These are phyloP conservation scores for Syritta pipiens DNA, from an alignment of 2,888 invertebrate species.

Conservation along the genomic window DNA sequence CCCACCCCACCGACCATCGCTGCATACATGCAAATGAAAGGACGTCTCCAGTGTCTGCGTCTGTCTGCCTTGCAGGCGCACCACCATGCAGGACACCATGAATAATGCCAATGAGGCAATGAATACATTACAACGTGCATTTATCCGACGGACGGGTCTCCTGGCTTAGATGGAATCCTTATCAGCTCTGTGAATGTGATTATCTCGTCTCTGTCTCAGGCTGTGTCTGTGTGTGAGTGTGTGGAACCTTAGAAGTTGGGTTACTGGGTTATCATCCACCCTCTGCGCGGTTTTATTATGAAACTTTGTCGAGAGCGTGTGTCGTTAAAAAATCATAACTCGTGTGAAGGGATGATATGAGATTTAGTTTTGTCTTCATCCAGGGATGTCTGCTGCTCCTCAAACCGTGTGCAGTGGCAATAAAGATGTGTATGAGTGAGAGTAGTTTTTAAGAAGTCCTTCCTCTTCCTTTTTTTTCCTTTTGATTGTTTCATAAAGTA, in stretches of 20 bases:
- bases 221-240: background rate
- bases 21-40: slow-evolving; percentile 30
- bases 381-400: background rate
- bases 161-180: slow-evolving; percentile 24
- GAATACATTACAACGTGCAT: slow-evolving; percentile 58
- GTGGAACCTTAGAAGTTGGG: slow-evolving; percentile 3
- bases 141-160: slow-evolving; percentile 33
- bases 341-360: background rate
- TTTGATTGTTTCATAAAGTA: slow-evolving; percentile 47
- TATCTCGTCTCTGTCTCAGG: slow-evolving; percentile 37
- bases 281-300: slow-evolving; percentile 12
- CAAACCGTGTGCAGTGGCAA: background rate
- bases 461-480: background rate
- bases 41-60: too few relatives aligned
- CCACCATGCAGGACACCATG: slow-evolving; percentile 15
- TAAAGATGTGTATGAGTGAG: background rate
- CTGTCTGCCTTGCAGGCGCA: slow-evolving; percentile 3
- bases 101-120: slow-evolving; percentile 65
- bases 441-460: background rate
- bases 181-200: slow-evolving; percentile 34
- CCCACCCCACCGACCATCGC: background rate
- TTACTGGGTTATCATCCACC: background rate
- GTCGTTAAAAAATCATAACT: slow-evolving; percentile 37
- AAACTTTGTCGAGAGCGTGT: slow-evolving; percentile 29
- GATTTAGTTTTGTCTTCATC: background rate